Conservation (phyloP, 2,888 invertebrate species). For the Caenorhabditis sp. region DNA sequence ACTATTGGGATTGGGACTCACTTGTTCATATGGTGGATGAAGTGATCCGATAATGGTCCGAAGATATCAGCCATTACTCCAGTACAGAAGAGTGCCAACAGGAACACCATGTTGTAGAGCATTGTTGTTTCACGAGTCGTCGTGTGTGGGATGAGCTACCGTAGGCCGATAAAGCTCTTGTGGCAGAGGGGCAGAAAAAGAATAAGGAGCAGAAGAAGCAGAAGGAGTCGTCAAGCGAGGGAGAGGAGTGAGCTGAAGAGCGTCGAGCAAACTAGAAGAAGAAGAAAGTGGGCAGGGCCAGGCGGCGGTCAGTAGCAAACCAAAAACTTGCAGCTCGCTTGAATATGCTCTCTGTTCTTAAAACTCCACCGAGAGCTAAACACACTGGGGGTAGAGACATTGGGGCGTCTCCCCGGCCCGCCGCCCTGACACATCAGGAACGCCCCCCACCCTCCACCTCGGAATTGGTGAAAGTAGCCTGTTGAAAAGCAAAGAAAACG, state of each 20-base stretch:
- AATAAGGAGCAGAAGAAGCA: slow-evolving; percentile 26
- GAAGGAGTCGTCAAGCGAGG: slow-evolving; percentile 33
- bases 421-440: slow-evolving; percentile 44
- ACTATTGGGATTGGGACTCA: slow-evolving; percentile 19
- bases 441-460: slow-evolving; percentile 46
- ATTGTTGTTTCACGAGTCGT: slow-evolving; percentile 1
- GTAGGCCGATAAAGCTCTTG: slow-evolving; percentile 20
- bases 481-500: not conserved
- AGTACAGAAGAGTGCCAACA: not conserved
- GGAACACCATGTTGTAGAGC: slow-evolving; percentile 12
- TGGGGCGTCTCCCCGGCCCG: slow-evolving; percentile 8
- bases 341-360: slow-evolving; percentile 55
- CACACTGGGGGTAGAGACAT: slow-evolving; percentile 28
- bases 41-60: slow-evolving; percentile 62
- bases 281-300: slow-evolving; percentile 57
- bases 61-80: slow-evolving; percentile 49
- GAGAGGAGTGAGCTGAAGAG: slow-evolving; percentile 41
- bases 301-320: slow-evolving; percentile 59
- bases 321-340: slow-evolving; percentile 50
- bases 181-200: slow-evolving; percentile 22
- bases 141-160: slow-evolving; percentile 8
- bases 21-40: slow-evolving; percentile 54
- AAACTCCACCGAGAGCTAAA: slow-evolving; percentile 47
- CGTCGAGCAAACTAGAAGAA: slow-evolving; percentile 62
- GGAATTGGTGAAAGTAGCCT: slow-evolving; percentile 20